Evolutionary conservation across 1,140 invertebrate genomes (phyloP).

Genomic region (Acromyrmex echinatior): DNA sequence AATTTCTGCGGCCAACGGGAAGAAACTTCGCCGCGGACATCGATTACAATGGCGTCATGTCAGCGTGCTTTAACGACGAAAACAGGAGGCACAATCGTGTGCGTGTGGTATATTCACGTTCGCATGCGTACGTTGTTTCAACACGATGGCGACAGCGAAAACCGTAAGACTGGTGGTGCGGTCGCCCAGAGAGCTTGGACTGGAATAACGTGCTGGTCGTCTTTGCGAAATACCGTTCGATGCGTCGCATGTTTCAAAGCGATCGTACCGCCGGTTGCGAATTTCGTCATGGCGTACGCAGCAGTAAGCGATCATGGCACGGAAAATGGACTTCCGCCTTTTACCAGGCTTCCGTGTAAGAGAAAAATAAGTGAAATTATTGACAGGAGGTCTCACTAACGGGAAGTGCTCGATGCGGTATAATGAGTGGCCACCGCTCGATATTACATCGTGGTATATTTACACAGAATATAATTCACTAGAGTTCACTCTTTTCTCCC

Average conservation of each 20-base stretch:
- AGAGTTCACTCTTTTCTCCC: conserved; percentile 19
- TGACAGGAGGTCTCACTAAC: conserved; percentile 23
- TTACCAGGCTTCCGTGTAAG: conserved; percentile 43
- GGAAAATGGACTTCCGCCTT: conserved; percentile 54
- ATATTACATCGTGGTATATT: conserved; percentile 19
- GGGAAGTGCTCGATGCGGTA: conserved; percentile 22
- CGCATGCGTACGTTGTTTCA: conserved; percentile 38
- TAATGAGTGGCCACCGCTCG: conserved; percentile 4
- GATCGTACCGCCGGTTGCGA: conserved; percentile 43
- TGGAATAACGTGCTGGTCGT: conserved; percentile 29
- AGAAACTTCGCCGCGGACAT: conserved; percentile 55
- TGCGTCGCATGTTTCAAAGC: conserved; percentile 54
- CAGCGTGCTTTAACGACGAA: conserved; percentile 62
- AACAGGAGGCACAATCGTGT: conserved; percentile 43
- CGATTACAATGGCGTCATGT: conserved; percentile 63
- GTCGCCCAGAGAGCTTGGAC: conserved; percentile 17
- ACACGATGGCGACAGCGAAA: conserved; percentile 46
- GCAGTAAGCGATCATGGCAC: conserved; percentile 21
- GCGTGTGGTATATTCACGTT: conserved; percentile 36
- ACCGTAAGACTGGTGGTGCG: conserved; percentile 43
- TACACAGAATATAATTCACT: conserved; percentile 20
- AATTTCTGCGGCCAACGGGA: conserved; percentile 59
- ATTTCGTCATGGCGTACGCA: conserved; percentile 41
- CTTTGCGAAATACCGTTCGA: conserved; percentile 43
- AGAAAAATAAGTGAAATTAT: conserved; percentile 55